Conservation (phyloP, 2,888 invertebrate species). For the Penaeus monodon region DNA sequence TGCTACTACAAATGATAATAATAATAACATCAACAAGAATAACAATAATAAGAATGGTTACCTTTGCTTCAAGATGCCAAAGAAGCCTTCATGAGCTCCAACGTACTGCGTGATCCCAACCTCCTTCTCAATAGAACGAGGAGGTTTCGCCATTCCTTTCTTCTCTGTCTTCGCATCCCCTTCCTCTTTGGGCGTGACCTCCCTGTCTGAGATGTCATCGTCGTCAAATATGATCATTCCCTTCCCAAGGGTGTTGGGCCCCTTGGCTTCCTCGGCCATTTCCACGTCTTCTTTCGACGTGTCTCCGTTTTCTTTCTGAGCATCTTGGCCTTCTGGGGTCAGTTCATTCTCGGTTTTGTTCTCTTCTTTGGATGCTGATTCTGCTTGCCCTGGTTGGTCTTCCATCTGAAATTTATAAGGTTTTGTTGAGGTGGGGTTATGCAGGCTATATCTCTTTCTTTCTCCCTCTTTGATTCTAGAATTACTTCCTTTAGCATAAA, state of each 20-base stretch:
- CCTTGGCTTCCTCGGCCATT: too few relatives aligned
- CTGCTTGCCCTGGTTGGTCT: background rate
- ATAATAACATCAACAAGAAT: too few relatives aligned
- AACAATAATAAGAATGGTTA: background rate
- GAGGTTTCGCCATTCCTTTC: background rate
- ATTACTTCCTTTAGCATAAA: too few relatives aligned
- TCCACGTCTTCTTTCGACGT: background rate
- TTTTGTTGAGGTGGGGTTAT: too few relatives aligned
- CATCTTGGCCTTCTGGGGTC: background rate
- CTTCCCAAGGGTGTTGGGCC: too few relatives aligned
- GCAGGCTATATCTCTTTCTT: too few relatives aligned
- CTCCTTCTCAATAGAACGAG: background rate
- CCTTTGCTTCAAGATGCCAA: constrained; percentile 41
- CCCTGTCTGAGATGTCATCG: too few relatives aligned
- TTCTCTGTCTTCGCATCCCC: background rate
- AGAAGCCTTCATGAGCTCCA: constrained; percentile 12
- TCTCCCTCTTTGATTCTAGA: too few relatives aligned
- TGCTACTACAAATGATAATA: too few relatives aligned
- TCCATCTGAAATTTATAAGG: background rate
- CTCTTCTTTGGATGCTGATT: background rate
- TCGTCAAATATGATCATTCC: too few relatives aligned
- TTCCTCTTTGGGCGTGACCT: too few relatives aligned
- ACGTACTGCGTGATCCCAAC: constrained; percentile 17
- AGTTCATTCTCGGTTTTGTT: background rate
- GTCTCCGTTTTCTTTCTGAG: background rate